Base-by-base conservation (phyloP, 2,888 invertebrate genomes). In the Emmelina monodactyla region DNA sequence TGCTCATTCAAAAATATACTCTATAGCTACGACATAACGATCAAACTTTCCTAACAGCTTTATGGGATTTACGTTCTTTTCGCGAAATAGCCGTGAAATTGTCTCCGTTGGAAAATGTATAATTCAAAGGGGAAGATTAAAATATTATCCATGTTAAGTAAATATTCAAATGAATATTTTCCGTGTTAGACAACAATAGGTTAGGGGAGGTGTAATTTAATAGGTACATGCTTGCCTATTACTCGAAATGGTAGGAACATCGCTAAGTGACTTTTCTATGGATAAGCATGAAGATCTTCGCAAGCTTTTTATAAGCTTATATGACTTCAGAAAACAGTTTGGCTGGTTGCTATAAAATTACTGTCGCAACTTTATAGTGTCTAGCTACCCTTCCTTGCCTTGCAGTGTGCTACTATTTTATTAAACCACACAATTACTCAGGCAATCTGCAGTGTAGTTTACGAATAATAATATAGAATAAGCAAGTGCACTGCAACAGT, bases 141-240 rank as follows among this genome's bases (percentile, higher is more conserved):
- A 81, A 81, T 81, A 81, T 81, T 81, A 81, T 80, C 76, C 80
- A 78, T 79, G 81, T 80, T 81, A 79, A 80, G 80, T 81, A 81
- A 81, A 81, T 81, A 81, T 80, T 80, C 79, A 78, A 79, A 78
- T 80, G 79, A 80, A 81, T 80, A 81, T 81, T 80, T 81, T 76
- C 79, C 73, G 71, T 78, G 80, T 80, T 76, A 78, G 71, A 78
- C 78, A 78, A 80, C 79, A 76, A 78, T 75, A 62, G 57, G 63
- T 51, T 50, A 51, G 75, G 72, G 72, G 65, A 65, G 60, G 66
- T 59, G 76, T 73, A 72, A 78, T 71, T 78, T 73, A 71, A 76
- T 76, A 78, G 75, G 76, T 76, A 73, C 67, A 71, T 70, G 62
- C 62, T 59, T 64, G 70, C 67, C 65, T 66, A 67, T 75, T 76